Evolutionary conservation across 1,140 invertebrate species (phyloP), one percentile per base, ranked within the genome.

Genomic region (Idris sp.): DNA sequence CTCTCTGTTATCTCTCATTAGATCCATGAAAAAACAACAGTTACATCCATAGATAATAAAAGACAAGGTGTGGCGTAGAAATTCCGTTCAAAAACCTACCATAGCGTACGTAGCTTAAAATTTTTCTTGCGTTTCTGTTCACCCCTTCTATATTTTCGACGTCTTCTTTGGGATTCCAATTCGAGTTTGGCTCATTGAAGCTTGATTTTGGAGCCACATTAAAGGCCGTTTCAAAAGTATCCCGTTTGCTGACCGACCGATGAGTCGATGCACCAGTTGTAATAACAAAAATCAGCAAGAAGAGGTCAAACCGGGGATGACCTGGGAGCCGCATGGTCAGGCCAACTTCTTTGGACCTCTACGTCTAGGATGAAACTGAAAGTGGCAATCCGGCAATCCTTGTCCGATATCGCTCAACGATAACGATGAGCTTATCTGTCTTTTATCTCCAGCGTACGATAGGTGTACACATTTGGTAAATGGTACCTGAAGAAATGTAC

Each of bases 41-140:
- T 80, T 78, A 85, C 81, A 79, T 82, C 83, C 81, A 84, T 77
- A 78, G 83, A 85, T 83, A 83, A 81, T 59, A 61, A 67, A 58
- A 74, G 11, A 10, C 53, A 61, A 73, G 53, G 59, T 65, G 53
- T 65, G 69, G 61, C 69, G n/a, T n/a, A 36, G 16, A 26, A 61
- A 22, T 40, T 36, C 14, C 56, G 16, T 28, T 54, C 78, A 56
- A n/a, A n/a, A n/a, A 75, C 82, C 85, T 79, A 86, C 85, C 86
- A 73, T 86, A 87, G 71, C 77, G 81, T 2, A 87, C 80, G 62
- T 86, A 87, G 64, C 79, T 83, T 18, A 36, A 79, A 41, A 36
- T 77, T 53, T 59, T 80, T 22, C 74, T 67, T 30, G 26, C 18
- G 26, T 14, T 46, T 35, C 19, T 76, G 26, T 44, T 69, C 4